phyloP scores from a whole-genome alignment of 2,113 vertebrate species.

The Crotalus helleri region DNA sequence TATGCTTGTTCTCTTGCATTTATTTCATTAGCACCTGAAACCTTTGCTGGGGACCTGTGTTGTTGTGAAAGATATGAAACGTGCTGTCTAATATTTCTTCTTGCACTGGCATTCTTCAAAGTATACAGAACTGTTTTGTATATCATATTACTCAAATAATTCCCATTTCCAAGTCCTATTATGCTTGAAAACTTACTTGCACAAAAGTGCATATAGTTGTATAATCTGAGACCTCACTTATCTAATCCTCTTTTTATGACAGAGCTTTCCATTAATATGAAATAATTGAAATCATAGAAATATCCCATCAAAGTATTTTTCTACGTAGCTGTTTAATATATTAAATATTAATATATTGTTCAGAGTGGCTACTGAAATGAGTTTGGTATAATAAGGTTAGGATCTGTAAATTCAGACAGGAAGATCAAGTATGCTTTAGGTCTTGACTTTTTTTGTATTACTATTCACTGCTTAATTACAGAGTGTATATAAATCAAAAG shows the following conservation, averaged over 20 bases:
- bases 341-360: not conserved
- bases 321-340: not conserved
- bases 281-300: not conserved
- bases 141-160: not conserved
- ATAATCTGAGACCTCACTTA: not conserved
- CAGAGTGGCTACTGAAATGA: not conserved
- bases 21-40: not conserved
- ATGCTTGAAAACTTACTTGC: not conserved
- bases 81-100: not conserved
- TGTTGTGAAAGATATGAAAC: not conserved
- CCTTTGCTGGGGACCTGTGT: not conserved
- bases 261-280: not conserved
- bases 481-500: not conserved
- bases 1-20: not conserved
- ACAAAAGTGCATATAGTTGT: not conserved
- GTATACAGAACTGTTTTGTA: not conserved
- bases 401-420: not conserved
- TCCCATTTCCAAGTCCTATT: not conserved
- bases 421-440: not conserved
- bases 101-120: not conserved
- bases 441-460: not conserved
- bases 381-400: not conserved
- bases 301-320: not conserved
- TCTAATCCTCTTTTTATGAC: not conserved
- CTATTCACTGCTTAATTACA: not conserved